Evolutionary conservation across 2,888 invertebrate genomes (phyloP), one percentile per base, ranked within the genome.

Genomic region (Cheilosia scutellata): DNA sequence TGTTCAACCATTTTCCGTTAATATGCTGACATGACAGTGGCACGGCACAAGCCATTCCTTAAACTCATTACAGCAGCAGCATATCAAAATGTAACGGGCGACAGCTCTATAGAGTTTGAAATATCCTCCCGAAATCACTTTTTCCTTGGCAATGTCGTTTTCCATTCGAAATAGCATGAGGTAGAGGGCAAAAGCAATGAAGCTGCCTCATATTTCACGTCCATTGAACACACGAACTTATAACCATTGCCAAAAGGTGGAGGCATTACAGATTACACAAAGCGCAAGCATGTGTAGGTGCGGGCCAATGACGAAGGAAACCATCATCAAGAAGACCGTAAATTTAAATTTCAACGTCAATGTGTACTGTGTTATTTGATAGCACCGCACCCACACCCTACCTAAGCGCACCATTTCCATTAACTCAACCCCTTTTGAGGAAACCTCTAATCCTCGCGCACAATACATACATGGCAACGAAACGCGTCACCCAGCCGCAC

Each of bases 261-360:
- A 1, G 7, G 33, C 1, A n/a, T 47, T 0, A n/a, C n/a, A n/a
- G n/a, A n/a, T n/a, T n/a, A 2, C 7, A 47, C 3, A 9, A 37
- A 9, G 2, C 31, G 9, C 31, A n/a, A n/a, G 25, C 27, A 4
- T 37, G 37, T n/a, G 37, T 27, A 9, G 31, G 47, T 47, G 57
- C 5, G n/a, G n/a, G n/a, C n/a, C 5, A 9, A 33, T 25, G 68
- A 16, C 55, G 40, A 11, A 65, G 42, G 37, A 31, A 51, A 62
- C 62, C 20, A 72, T 16, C 78, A 49, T 16, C 42, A 31, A 25
- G 9, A 7, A 25, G 9, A 7, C 27, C 60, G 68, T 70, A 74
- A 83, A 74, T 79, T 79, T 79, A 79, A 83, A 83, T 83, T 79
- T 83, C 37, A 53, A 47, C 37, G 16, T 74, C 47, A 63, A 44